Conservation (phyloP, 2,113 vertebrate species). For the Tachysurus fulvidraco region DNA sequence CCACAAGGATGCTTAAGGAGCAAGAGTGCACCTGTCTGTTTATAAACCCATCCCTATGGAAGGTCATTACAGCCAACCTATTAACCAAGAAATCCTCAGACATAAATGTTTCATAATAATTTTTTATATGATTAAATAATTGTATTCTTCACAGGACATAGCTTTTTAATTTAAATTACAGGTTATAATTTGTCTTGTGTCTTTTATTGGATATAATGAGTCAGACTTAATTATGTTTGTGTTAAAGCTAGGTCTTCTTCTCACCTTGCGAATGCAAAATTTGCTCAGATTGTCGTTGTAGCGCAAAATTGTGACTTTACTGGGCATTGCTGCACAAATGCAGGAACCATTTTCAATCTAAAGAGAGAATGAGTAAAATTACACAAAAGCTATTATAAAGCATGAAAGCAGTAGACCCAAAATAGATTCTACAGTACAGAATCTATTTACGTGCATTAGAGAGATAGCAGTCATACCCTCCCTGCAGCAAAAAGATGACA, state of each 20-base stretch:
- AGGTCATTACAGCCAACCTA: slow-evolving; percentile 2
- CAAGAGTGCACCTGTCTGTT: background rate
- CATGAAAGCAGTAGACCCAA: background rate
- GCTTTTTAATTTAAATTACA: background rate
- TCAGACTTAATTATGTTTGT: background rate
- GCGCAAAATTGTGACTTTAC: slow-evolving; percentile 90
- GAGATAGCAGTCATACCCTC: slow-evolving; percentile 74
- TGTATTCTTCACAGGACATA: background rate
- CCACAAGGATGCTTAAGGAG: background rate
- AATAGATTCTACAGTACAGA: background rate
- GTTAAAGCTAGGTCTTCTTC: slow-evolving; percentile 17
- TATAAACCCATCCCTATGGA: background rate
- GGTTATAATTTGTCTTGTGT: background rate
- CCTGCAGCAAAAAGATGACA: slow-evolving; percentile 96
- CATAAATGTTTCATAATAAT: background rate
- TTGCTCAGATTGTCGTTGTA: slow-evolving; percentile 96
- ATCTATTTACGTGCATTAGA: background rate
- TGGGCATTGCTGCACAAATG: slow-evolving; percentile 96
- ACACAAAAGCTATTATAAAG: background rate
- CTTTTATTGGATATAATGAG: background rate
- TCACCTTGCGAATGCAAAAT: slow-evolving; percentile 95
- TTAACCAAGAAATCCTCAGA: background rate
- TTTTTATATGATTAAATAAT: background rate
- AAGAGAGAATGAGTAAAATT: background rate
- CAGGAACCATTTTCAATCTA: slow-evolving; percentile 94